Conservation (phyloP, 1,140 invertebrate genomes). For the Ceratosolen solmsi region DNA sequence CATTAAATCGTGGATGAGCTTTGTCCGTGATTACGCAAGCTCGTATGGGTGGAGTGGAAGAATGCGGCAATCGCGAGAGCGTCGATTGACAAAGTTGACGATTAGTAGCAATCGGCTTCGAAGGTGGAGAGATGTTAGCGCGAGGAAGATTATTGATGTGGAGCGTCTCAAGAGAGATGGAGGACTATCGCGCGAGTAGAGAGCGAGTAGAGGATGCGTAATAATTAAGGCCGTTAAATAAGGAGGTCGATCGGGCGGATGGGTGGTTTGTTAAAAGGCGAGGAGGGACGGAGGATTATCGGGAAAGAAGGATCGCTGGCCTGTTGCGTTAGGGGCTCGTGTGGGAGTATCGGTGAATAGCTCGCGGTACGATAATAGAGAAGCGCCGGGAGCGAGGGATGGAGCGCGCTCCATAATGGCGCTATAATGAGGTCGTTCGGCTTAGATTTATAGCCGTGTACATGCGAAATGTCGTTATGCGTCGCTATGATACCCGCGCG, state of each 20-base stretch:
- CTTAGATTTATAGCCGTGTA: slow-evolving; percentile 12
- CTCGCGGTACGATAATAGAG: slow-evolving; percentile 6
- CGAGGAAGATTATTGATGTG: too few species aligned
- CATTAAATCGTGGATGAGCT: too few species aligned
- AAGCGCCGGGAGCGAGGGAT: slow-evolving; percentile 1
- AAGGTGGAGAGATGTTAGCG: too few species aligned
- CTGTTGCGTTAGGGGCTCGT: background rate
- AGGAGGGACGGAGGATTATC: too few species aligned
- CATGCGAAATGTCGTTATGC: slow-evolving; percentile 24
- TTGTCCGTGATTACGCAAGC: too few species aligned
- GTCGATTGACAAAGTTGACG: too few species aligned
- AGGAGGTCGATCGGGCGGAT: too few species aligned
- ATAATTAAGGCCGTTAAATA: background rate
- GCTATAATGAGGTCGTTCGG: slow-evolving; percentile 36
- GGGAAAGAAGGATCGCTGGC: slow-evolving; percentile 6
- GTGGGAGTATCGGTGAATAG: background rate
- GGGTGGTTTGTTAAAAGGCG: too few species aligned
- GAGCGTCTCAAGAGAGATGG: too few species aligned
- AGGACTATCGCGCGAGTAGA: background rate
- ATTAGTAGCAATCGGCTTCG: too few species aligned
- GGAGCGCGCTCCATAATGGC: background rate
- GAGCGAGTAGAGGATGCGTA: background rate
- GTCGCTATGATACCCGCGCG: background rate
- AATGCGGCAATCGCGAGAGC: too few species aligned
- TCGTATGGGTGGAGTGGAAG: too few species aligned